A percentile compares a stretch with the other conserved stretches of the same genome.
Conservation (phyloP, 1,140 invertebrate species). For the Diorhabda carinulata region DNA sequence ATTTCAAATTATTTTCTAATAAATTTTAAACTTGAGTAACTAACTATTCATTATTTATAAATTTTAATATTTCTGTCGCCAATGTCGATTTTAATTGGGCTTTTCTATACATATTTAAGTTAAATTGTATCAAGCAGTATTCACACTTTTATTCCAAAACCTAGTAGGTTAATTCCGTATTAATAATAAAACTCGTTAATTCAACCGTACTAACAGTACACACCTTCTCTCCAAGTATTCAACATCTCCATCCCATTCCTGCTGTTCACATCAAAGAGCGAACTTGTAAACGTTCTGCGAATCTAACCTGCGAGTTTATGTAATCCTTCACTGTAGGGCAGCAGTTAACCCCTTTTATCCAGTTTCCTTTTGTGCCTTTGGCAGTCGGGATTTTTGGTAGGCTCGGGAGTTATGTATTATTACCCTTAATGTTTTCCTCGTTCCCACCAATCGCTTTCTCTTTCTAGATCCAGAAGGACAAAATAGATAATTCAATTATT, state of each 20-base stretch:
- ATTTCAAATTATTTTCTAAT: no score
- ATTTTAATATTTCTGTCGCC: no score
- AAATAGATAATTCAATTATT: background rate
- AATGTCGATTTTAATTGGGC: no score
- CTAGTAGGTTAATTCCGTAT: background rate
- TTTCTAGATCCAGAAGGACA: background rate
- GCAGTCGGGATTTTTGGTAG: background rate
- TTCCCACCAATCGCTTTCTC: background rate
- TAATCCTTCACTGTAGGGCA: constrained; percentile 1
- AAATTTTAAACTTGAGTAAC: no score
- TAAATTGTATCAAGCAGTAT: background rate
- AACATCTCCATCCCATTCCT: background rate
- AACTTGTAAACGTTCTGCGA: background rate
- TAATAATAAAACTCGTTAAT: background rate
- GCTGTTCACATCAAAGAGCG: constrained; percentile 1
- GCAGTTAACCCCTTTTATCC: constrained; percentile 1
- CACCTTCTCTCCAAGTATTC: background rate
- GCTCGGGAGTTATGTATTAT: background rate
- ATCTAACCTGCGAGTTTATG: background rate
- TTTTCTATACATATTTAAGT: background rate
- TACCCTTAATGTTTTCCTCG: background rate
- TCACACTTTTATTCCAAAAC: background rate
- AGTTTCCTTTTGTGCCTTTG: background rate
- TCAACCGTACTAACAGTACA: background rate
- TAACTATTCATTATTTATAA: no score